Conservation (phyloP, 2,888 invertebrate species). For the Calephelis perditalis region DNA sequence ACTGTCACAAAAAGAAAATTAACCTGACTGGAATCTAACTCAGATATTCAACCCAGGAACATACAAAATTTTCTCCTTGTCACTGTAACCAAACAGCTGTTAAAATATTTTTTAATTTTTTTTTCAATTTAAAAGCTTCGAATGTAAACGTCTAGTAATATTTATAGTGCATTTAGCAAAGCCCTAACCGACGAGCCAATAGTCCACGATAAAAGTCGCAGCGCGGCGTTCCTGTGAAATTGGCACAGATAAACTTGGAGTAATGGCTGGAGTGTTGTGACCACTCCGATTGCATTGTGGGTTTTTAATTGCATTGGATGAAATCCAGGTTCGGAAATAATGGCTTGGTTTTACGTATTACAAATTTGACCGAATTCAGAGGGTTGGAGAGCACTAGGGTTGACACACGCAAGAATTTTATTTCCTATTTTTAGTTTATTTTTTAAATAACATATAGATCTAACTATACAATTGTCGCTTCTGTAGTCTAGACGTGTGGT, state of each 20-base stretch:
- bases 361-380: not conserved
- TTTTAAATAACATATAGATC: too few relatives aligned
- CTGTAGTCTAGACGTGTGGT: too few relatives aligned
- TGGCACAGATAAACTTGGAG: slow-evolving; percentile 3
- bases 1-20: too few relatives aligned
- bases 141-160: not conserved
- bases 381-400: too few relatives aligned
- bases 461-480: too few relatives aligned
- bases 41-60: too few relatives aligned
- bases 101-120: too few relatives aligned
- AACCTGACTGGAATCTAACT: too few relatives aligned
- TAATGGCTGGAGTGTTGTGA: not conserved
- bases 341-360: not conserved
- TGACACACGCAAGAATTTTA: too few relatives aligned
- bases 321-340: not conserved
- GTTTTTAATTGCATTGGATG: slow-evolving; percentile 2
- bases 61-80: too few relatives aligned
- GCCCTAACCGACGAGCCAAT: not conserved
- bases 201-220: slow-evolving; percentile 1
- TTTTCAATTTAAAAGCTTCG: not conserved
- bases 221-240: not conserved
- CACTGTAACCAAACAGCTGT: too few relatives aligned
- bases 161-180: not conserved
- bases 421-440: too few relatives aligned
- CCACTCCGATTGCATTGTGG: slow-evolving; percentile 1